Percentiles rank a stretch among this genome's conserved stretches.
Evolutionary conservation across 37 sponge, comb jelly and placozoan genomes (phyloP).

Genomic region (Diacarnus erythraeanus): DNA sequence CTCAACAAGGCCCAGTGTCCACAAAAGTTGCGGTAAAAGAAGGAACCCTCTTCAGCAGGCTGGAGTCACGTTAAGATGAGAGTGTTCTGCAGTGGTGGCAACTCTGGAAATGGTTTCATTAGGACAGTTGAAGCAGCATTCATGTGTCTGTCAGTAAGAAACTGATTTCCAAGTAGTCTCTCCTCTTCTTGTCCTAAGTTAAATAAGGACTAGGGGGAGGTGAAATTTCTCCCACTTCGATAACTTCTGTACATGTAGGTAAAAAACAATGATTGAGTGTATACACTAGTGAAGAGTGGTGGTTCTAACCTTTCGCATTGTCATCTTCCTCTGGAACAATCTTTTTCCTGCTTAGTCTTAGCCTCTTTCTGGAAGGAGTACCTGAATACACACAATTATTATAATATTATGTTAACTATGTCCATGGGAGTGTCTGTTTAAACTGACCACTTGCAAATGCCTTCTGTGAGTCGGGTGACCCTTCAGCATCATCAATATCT

Average conservation of each 20-base stretch:
- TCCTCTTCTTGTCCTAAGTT: too few relatives aligned
- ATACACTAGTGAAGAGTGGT: too few relatives aligned
- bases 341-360: background rate
- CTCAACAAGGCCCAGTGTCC: constrained; percentile 7
- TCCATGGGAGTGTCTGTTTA: background rate
- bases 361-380: background rate
- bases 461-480: constrained; percentile 22
- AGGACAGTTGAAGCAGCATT: background rate
- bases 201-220: too few relatives aligned
- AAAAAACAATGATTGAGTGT: too few relatives aligned
- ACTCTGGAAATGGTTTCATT: background rate
- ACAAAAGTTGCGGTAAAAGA: background rate
- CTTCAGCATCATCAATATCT: constrained; percentile 29
- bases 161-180: background rate
- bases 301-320: too few relatives aligned
- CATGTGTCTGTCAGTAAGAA: constrained; percentile 19
- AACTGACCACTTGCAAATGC: background rate
- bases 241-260: too few relatives aligned
- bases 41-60: background rate
- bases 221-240: too few relatives aligned
- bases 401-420: background rate
- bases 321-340: too few relatives aligned
- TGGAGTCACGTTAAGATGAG: background rate
- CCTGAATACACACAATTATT: too few relatives aligned
- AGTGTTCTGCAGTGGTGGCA: background rate